Conservation (phyloP, 2,113 vertebrate genomes). For the Epinephelus moara region DNA sequence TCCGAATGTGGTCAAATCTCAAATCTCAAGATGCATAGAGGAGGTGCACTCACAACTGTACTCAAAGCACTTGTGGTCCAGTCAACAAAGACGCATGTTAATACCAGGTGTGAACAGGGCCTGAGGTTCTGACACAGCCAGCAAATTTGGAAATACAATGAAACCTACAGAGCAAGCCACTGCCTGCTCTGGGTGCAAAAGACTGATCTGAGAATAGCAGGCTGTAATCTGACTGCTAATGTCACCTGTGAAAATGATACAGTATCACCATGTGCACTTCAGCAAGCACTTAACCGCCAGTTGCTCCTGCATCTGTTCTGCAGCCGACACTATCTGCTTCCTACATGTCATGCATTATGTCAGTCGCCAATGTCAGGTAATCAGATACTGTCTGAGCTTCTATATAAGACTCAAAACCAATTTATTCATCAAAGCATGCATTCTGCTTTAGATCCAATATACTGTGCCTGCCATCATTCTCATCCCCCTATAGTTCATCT, state of each 20-base stretch:
- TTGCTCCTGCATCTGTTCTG: neutral
- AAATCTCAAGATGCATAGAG: no score
- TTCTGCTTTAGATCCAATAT: neutral
- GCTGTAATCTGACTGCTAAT: neutral
- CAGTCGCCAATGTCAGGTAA: neutral
- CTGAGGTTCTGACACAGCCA: neutral
- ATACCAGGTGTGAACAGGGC: no score
- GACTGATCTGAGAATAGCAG: neutral
- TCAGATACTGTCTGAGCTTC: neutral
- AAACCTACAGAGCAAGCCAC: conserved; percentile 1
- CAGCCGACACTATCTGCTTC: conserved; percentile 7
- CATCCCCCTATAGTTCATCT: neutral
- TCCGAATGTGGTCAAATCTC: no score
- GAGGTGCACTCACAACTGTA: no score
- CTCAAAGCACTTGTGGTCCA: no score
- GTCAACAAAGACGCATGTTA: no score
- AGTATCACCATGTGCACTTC: neutral
- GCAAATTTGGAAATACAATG: conserved; percentile 25
- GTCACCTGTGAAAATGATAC: conserved; percentile 27
- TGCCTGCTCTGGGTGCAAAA: neutral
- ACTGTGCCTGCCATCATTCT: neutral
- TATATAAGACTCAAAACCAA: neutral
- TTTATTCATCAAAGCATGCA: neutral
- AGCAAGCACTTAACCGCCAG: conserved; percentile 15
- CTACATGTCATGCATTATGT: conserved; percentile 10